These are phyloP conservation scores for Auanema sp. DNA, from an alignment of 2,888 invertebrate species.

Conservation along the genomic window DNA sequence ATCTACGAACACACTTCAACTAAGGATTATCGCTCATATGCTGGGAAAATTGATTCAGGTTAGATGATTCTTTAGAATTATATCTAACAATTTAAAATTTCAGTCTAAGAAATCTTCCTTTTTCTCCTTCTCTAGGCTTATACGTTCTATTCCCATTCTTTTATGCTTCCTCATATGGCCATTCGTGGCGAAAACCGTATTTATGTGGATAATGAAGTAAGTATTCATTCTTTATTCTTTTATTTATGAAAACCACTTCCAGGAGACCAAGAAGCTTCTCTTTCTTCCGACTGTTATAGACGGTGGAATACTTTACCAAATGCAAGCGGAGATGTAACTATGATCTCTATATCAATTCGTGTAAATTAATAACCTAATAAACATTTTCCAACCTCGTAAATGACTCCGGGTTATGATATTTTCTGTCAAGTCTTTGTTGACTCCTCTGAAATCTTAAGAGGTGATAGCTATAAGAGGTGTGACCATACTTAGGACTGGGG, in stretches of 20 bases:
- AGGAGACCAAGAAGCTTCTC: background rate
- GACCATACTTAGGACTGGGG: no score
- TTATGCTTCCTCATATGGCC: constrained; percentile 18
- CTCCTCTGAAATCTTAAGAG: no score
- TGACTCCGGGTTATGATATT: no score
- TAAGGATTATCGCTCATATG: constrained; percentile 46
- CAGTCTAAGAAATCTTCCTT: constrained; percentile 13
- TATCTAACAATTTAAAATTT: background rate
- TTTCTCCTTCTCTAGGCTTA: constrained; percentile 13
- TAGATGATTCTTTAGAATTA: constrained; percentile 8
- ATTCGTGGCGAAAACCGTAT: constrained; percentile 14
- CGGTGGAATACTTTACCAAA: no score
- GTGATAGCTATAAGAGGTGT: no score
- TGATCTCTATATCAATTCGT: no score
- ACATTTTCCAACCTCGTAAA: no score
- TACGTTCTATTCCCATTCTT: constrained; percentile 12
- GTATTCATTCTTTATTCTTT: background rate
- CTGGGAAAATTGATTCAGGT: constrained; percentile 38
- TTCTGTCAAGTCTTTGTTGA: no score
- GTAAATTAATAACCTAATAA: no score
- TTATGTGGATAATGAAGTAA: constrained; percentile 14
- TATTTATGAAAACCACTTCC: background rate
- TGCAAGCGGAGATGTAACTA: no score
- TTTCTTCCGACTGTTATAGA: no score
- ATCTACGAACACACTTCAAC: constrained; percentile 45